A percentile compares a stretch with the other conserved stretches of the same genome.
Evolutionary conservation across 1,140 invertebrate genomes (phyloP).

Genomic region (Sycobia sp.): DNA sequence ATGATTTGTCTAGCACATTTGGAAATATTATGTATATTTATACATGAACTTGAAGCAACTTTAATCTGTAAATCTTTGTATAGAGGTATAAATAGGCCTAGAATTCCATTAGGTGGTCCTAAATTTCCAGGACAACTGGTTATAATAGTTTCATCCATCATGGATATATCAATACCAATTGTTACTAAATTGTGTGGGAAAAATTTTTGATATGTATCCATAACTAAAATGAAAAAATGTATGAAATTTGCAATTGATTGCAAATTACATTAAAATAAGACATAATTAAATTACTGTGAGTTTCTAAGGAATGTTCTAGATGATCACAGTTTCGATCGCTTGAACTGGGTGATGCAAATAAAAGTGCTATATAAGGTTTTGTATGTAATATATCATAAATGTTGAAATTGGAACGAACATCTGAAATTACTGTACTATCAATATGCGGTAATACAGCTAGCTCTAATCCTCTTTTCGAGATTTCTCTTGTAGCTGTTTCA

Average conservation of each 20-base stretch:
- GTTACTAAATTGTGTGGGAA: conserved; percentile 1
- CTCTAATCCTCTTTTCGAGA: conserved; percentile 5
- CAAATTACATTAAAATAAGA: background rate
- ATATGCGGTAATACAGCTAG: background rate
- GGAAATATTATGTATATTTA: too few relatives aligned
- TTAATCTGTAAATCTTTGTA: conserved; percentile 2
- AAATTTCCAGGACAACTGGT: background rate
- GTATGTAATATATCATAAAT: too few relatives aligned
- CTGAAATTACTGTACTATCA: too few relatives aligned
- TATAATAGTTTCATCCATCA: conserved; percentile 5
- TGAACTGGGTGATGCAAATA: too few relatives aligned
- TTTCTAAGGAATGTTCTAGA: too few relatives aligned
- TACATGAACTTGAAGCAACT: too few relatives aligned
- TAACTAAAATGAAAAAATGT: background rate
- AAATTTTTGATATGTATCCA: conserved; percentile 10
- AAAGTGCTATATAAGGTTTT: too few relatives aligned
- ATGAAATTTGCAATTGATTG: background rate
- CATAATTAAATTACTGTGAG: too few relatives aligned
- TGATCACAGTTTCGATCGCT: too few relatives aligned
- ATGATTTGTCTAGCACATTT: conserved; percentile 3
- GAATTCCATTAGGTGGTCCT: background rate
- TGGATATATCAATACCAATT: conserved; percentile 6
- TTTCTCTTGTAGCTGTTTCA: background rate
- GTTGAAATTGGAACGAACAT: too few relatives aligned
- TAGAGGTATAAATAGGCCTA: too few relatives aligned